Conservation (phyloP, 2,888 invertebrate genomes). For the Dolomedes plantarius region DNA sequence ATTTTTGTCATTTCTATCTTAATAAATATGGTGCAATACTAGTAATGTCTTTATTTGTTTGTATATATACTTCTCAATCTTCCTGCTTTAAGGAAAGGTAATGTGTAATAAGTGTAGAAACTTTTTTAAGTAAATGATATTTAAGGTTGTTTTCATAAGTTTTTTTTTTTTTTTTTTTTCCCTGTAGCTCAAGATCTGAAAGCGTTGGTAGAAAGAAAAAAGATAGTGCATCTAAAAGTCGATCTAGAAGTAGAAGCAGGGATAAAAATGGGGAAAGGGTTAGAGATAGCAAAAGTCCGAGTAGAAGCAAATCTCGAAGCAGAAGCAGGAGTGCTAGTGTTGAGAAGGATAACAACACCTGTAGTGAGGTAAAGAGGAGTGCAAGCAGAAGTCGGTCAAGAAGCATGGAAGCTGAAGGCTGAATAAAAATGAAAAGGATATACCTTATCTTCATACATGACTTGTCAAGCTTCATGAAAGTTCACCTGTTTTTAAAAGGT, state of each 20-base stretch:
- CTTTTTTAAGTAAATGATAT: too few species aligned
- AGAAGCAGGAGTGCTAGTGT: constrained; percentile 47
- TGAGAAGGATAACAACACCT: not conserved
- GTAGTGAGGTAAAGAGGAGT: not conserved
- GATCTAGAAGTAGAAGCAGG: constrained; percentile 55
- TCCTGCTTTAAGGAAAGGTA: too few species aligned
- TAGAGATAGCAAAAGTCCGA: constrained; percentile 33
- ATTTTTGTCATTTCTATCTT: too few species aligned
- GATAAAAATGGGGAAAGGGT: constrained; percentile 59
- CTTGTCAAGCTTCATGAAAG: not conserved
- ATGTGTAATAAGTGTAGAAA: too few species aligned
- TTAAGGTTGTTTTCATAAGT: too few species aligned
- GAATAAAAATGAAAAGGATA: not conserved
- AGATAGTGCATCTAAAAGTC: constrained; percentile 59
- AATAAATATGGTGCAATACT: too few species aligned
- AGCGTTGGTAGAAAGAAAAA: constrained; percentile 53
- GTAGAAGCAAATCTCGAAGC: constrained; percentile 41
- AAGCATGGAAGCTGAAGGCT: constrained; percentile 50
- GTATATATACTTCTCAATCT: too few species aligned
- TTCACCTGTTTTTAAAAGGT: constrained; percentile 62
- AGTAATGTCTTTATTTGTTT: too few species aligned
- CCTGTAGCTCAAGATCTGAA: constrained; percentile 54
- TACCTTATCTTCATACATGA: not conserved
- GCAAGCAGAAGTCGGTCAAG: constrained; percentile 41
- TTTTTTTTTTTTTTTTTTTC: too few species aligned